A percentile compares a stretch with the other conserved stretches of the same genome.
These are phyloP conservation scores for Myotis davidii DNA, from an alignment of 2,113 vertebrate genomes.

Conservation along the genomic window DNA sequence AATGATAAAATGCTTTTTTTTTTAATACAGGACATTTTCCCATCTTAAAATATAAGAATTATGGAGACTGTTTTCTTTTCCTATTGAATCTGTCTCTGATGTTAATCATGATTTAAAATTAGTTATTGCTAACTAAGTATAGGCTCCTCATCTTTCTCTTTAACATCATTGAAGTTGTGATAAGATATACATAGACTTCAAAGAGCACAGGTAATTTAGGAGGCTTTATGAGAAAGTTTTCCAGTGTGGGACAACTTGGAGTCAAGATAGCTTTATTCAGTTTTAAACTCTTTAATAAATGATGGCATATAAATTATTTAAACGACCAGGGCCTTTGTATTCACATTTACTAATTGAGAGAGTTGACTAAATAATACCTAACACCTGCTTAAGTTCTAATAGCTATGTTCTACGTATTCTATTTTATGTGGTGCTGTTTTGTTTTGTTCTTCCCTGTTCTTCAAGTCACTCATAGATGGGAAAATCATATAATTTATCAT, in stretches of 20 bases:
- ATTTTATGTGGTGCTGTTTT: background rate
- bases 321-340: background rate
- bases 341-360: background rate
- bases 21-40: background rate
- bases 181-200: background rate
- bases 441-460: background rate
- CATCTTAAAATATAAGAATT: background rate
- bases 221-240: background rate
- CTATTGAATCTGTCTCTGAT: background rate
- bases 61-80: background rate
- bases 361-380: background rate
- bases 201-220: background rate
- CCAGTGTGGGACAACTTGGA: background rate
- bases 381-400: background rate
- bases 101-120: background rate
- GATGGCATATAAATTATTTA: background rate
- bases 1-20: background rate
- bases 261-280: background rate
- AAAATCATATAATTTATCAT: constrained; percentile 35
- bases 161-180: background rate
- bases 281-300: background rate
- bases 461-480: background rate
- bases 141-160: background rate
- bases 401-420: background rate
- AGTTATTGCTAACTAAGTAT: background rate